Base-by-base conservation (phyloP, 2,888 invertebrate genomes). In the Ormyrus thymus region DNA sequence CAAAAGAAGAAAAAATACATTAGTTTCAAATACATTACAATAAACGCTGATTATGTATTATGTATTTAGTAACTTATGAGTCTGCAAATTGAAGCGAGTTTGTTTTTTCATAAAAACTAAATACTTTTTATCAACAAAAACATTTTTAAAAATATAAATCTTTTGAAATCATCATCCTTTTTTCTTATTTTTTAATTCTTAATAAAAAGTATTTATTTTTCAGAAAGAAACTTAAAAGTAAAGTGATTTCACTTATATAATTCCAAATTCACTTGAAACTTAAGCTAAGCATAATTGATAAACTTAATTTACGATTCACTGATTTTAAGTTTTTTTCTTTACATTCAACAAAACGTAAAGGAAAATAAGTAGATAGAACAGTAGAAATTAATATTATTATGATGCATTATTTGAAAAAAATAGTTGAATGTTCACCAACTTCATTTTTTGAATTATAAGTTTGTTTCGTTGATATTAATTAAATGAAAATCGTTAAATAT, bases 1-100 rank as follows among this genome's bases (percentile, higher is more conserved):
- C 90, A 90, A 90, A 90, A 90, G 89, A 89, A 90, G 90, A 90
- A 90, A 90, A 90, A 90, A 90, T 89, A 89, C 89, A 90, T 90
- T 90, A 90, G 90, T 90, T 83, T 83, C 72, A 75, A 65, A 64
- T 74, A 77, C 29, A 76, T 64, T 81, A 70, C 58, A 81, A 65
- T 61, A 69, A 78, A 65, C 70, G 29, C 66, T 78, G 46, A 72
- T 75, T 75, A 78, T 76, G 29, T 29, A 29, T 29, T 29, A 29
- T 29, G 29, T 76, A 75, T 75, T 73, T n/a, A 71, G 66, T 74
- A 72, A 53, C 64, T 55, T 62, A 29, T 56, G 43, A 62, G 45
- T 59, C 51, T 43, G 46, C 45, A 53, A 58, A 80, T 70, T 73
- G 61, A 76, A 72, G 75, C 53, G 70, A 70, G 70, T 53, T 72